phyloP scores from a whole-genome alignment of 1,140 invertebrate species.

The Drosophila gunungcola region DNA sequence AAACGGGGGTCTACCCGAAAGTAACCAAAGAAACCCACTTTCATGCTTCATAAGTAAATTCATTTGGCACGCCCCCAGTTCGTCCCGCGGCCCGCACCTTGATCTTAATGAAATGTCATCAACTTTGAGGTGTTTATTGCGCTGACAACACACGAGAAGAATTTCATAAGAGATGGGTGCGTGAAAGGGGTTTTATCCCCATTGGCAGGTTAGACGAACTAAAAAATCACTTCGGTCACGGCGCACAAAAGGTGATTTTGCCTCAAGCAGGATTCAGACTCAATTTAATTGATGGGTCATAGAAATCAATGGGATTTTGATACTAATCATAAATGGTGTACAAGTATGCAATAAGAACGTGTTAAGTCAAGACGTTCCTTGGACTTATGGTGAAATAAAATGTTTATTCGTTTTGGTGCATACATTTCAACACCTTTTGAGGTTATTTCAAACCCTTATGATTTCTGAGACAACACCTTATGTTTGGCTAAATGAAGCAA shows the following conservation, averaged over 20 bases:
- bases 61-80: slow-evolving; percentile 60
- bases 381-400: too few relatives aligned
- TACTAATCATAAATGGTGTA: too few relatives aligned
- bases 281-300: not conserved
- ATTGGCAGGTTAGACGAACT: too few relatives aligned
- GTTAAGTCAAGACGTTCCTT: too few relatives aligned
- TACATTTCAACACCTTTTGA: too few relatives aligned
- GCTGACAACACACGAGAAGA: slow-evolving; percentile 57
- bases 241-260: too few relatives aligned
- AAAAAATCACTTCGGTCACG: not conserved
- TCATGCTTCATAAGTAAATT: slow-evolving; percentile 82
- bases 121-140: slow-evolving; percentile 84
- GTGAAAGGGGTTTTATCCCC: not conserved
- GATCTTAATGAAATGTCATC: slow-evolving; percentile 84
- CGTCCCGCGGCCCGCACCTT: slow-evolving; percentile 38
- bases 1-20: slow-evolving; percentile 17
- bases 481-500: too few relatives aligned
- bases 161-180: not conserved
- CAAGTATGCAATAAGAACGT: too few relatives aligned
- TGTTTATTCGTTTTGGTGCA: too few relatives aligned
- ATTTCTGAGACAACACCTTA: too few relatives aligned
- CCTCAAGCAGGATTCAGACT: not conserved
- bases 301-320: too few relatives aligned
- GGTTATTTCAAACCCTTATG: too few relatives aligned
- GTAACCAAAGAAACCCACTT: slow-evolving; percentile 71